These are phyloP conservation scores for Lasioglossum morio DNA, from an alignment of 2,888 invertebrate genomes.

Conservation along the genomic window DNA sequence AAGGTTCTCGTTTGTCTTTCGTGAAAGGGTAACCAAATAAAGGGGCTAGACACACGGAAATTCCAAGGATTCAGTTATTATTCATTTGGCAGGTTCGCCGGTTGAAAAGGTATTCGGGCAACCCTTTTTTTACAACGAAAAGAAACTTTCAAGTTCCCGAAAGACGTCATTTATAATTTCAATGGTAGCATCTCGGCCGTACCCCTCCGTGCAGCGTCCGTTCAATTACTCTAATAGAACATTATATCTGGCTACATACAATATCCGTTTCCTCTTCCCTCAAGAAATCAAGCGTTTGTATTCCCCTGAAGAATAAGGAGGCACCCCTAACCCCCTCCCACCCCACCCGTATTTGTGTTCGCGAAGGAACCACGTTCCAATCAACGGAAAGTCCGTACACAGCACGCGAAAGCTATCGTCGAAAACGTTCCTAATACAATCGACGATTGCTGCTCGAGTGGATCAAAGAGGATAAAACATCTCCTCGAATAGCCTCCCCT, in stretches of 20 bases:
- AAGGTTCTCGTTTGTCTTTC: not conserved
- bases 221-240: not conserved
- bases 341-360: not conserved
- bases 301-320: conserved; percentile 6
- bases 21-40: not conserved
- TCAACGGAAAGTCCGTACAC: conserved; percentile 19
- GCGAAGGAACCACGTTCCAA: conserved; percentile 8
- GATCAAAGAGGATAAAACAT: conserved; percentile 53
- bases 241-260: conserved; percentile 10
- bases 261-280: not conserved
- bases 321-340: not conserved
- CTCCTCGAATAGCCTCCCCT: conserved; percentile 25
- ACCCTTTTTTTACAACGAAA: not conserved
- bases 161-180: conserved; percentile 1
- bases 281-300: not conserved
- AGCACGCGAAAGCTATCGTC: conserved; percentile 29
- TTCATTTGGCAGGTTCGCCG: not conserved
- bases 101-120: not conserved
- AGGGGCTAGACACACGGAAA: not conserved
- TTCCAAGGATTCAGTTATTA: not conserved
- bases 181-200: not conserved
- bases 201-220: not conserved
- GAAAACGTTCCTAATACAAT: conserved; percentile 43
- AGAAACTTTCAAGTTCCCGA: not conserved
- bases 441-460: conserved; percentile 21